Evolutionary conservation across 35 echinoderm and acorn worm species (phyloP), one percentile per base, ranked within the genome.

Genomic region (Heliocidaris tuberculata): DNA sequence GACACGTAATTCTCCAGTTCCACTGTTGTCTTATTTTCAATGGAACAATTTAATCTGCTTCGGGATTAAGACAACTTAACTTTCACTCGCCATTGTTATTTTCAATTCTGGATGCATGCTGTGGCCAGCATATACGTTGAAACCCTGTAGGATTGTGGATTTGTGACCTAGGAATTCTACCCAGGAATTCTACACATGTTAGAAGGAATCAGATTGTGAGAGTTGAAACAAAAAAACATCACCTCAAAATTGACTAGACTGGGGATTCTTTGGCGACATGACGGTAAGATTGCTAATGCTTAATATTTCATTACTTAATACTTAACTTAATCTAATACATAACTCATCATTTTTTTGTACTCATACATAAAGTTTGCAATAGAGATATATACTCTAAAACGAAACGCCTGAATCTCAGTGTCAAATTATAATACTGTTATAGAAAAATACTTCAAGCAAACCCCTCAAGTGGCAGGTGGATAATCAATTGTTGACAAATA

Each of bases 161-260:
- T 78, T 78, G 65, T 78, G 65, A 78, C 65, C 65, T 0, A 78
- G 65, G 65, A 78, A 78, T 56, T 56, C 65, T 78, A n/a, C 15
- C 21, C 65, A 78, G 65, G 65, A n/a, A 78, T 78, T 24, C 65
- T 78, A 78, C 65, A 78, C 65, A 78, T 78, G 65, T 78, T 78
- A 78, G 65, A 78, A 78, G 65, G 21, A 78, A 78, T 24, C 21
- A n/a, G 65, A 2, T 78, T 27, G 65, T 78, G 21, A 27, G 65
- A 78, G 65, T 8, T 19, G 65, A 78, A 7, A 78, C 65, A 19
- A 78, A 4, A 8, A n/a, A 78, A 78, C 65, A n/a, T 78, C 65
- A 78, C 65, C 65, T 19, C 65, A 78, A 78, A 27, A 27, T 27
- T 27, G 2, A 27, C 65, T 7, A 78, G 65, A n/a, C 65, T 78